A percentile compares a stretch with the other conserved stretches of the same genome.
These are phyloP conservation scores for Lithophane leautieri DNA, from an alignment of 2,888 invertebrate genomes.

Conservation along the genomic window DNA sequence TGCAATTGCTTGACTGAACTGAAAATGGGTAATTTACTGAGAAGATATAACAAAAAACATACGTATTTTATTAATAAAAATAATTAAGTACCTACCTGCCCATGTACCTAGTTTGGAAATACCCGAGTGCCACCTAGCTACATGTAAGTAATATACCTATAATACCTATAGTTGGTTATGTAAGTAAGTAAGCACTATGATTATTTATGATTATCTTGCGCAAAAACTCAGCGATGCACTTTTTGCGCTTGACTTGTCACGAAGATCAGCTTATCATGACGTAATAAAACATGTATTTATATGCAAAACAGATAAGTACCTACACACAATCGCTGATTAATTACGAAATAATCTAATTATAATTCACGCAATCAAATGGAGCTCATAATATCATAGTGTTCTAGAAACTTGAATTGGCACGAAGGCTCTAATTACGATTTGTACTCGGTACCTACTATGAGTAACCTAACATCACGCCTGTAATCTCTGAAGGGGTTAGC, in stretches of 20 bases:
- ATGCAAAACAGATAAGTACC: slow-evolving; percentile 52
- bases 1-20: background rate
- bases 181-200: slow-evolving; percentile 8
- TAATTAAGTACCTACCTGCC: background rate
- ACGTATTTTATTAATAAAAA: background rate
- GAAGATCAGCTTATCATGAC: slow-evolving; percentile 42
- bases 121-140: background rate
- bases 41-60: background rate
- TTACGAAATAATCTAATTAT: slow-evolving; percentile 43
- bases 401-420: slow-evolving; percentile 43
- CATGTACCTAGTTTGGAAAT: slow-evolving; percentile 1
- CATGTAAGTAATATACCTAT: too few species aligned
- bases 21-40: background rate
- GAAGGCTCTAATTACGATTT: slow-evolving; percentile 38
- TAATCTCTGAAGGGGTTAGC: background rate
- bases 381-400: slow-evolving; percentile 38
- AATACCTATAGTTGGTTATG: background rate
- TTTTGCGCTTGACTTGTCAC: slow-evolving; percentile 40
- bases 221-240: slow-evolving; percentile 36
- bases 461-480: background rate
- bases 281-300: slow-evolving; percentile 30
- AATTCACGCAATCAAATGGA: slow-evolving; percentile 20
- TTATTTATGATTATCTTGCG: slow-evolving; percentile 16
- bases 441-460: background rate
- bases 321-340: slow-evolving; percentile 51